phyloP scores from a whole-genome alignment of 2,888 invertebrate genomes.

The Tachina lurida region DNA sequence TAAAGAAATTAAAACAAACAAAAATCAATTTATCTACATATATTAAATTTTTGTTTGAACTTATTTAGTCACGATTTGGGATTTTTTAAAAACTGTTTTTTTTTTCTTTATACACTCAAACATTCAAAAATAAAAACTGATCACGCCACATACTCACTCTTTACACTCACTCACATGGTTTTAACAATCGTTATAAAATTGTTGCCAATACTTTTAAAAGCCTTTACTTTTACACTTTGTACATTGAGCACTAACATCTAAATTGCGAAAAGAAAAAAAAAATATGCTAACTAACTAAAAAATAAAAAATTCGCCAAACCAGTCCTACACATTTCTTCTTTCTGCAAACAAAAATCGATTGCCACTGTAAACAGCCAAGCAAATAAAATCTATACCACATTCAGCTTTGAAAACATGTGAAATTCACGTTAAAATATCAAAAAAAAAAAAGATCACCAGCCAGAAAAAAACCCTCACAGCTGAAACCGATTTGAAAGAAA shows the following conservation, averaged over 20 bases:
- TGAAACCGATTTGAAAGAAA: slow-evolving; percentile 44
- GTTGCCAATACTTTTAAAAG: slow-evolving; percentile 38
- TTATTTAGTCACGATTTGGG: slow-evolving; percentile 65
- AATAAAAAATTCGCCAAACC: slow-evolving; percentile 63
- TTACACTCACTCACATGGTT: slow-evolving; percentile 28
- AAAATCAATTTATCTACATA: slow-evolving; percentile 44
- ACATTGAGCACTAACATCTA: slow-evolving; percentile 49
- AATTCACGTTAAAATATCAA: slow-evolving; percentile 52
- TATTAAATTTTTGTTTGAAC: slow-evolving; percentile 47
- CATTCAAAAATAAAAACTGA: slow-evolving; percentile 19
- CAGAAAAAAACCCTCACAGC: slow-evolving; percentile 67
- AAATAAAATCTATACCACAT: neutral
- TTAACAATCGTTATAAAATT: slow-evolving; percentile 31
- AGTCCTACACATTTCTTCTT: slow-evolving; percentile 64
- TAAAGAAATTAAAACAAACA: slow-evolving; percentile 10
- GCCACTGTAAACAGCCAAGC: slow-evolving; percentile 56
- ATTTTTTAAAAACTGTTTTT: slow-evolving; percentile 33
- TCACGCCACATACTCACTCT: slow-evolving; percentile 58
- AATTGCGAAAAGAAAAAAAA: slow-evolving; percentile 32
- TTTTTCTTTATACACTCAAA: slow-evolving; percentile 17
- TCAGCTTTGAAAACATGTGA: slow-evolving; percentile 51
- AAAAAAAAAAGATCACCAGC: slow-evolving; percentile 39
- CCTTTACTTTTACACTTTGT: slow-evolving; percentile 41
- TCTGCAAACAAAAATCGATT: slow-evolving; percentile 61
- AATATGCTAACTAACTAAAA: neutral